Percentiles rank a stretch among this genome's conserved stretches.
These are phyloP conservation scores for Nicator chloris DNA, from an alignment of 2,113 vertebrate genomes.

Conservation along the genomic window DNA sequence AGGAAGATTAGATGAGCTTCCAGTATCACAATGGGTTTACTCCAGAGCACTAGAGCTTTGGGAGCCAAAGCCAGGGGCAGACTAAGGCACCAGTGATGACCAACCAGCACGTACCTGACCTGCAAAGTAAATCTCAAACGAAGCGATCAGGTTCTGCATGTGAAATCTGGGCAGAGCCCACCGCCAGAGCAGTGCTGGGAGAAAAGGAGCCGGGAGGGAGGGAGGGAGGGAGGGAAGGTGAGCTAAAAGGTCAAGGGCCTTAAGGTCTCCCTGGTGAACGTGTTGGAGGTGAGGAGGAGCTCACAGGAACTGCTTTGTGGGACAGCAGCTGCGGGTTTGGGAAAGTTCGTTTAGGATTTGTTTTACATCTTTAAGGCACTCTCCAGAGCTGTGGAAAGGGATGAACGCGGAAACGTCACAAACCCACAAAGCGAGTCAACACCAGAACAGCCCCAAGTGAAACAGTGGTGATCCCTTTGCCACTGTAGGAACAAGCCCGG, in stretches of 20 bases:
- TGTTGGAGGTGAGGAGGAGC: neutral
- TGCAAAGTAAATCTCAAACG: neutral
- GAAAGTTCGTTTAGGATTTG: neutral
- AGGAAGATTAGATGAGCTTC: neutral
- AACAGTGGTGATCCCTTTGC: neutral
- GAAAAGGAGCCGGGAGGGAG: neutral
- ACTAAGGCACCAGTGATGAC: neutral
- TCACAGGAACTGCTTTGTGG: neutral
- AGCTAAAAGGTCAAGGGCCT: neutral
- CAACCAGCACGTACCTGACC: neutral
- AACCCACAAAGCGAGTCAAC: neutral
- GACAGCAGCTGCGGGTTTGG: neutral
- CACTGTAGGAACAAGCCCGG: rapidly evolving
- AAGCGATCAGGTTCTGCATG: neutral
- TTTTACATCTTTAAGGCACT: neutral
- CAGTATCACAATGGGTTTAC: neutral
- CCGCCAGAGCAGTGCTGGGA: neutral
- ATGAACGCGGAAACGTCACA: neutral
- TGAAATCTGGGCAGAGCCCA: neutral
- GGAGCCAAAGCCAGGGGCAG: neutral
- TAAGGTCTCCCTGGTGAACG: rapidly evolving
- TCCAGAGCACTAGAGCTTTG: neutral
- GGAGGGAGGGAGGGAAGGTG: neutral
- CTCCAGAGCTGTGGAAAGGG: neutral
- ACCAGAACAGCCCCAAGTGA: neutral